Conservation (phyloP, 2,888 invertebrate species). For the Oxyteleia sp. region DNA sequence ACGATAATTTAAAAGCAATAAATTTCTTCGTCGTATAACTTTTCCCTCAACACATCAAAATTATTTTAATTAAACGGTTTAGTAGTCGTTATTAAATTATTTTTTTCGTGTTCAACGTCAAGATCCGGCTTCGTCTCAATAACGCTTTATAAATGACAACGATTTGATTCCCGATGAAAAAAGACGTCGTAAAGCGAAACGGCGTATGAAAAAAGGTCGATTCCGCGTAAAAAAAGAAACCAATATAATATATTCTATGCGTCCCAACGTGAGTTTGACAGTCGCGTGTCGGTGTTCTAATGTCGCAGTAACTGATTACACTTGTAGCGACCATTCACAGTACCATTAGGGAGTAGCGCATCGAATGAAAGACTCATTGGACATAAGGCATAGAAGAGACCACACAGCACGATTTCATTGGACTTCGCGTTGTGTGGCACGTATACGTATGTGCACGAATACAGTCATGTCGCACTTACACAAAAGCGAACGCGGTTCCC, state of each 20-base stretch:
- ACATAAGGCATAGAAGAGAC: slow-evolving; percentile 81
- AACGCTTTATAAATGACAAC: slow-evolving; percentile 59
- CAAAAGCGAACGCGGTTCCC: slow-evolving; percentile 84
- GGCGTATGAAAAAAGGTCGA: slow-evolving; percentile 48
- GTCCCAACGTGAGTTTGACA: slow-evolving; percentile 58
- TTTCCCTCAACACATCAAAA: slow-evolving; percentile 28
- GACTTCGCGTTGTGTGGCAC: slow-evolving; percentile 82
- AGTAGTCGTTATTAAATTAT: slow-evolving; percentile 45
- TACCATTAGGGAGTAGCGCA: slow-evolving; percentile 86
- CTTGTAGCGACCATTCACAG: slow-evolving; percentile 74
- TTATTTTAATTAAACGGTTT: slow-evolving; percentile 63
- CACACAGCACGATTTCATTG: slow-evolving; percentile 84
- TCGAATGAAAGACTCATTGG: slow-evolving; percentile 84
- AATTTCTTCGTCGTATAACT: slow-evolving; percentile 41
- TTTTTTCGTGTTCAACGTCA: slow-evolving; percentile 37
- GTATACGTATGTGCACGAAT: slow-evolving; percentile 67
- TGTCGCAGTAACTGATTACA: slow-evolving; percentile 81
- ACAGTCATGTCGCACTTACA: slow-evolving; percentile 65
- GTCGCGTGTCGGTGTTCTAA: slow-evolving; percentile 75
- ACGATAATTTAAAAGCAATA: slow-evolving; percentile 41
- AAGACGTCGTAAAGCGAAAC: slow-evolving; percentile 36
- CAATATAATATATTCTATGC: slow-evolving; percentile 58
- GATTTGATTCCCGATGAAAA: slow-evolving; percentile 43
- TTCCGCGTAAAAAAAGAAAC: slow-evolving; percentile 60
- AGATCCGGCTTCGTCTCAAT: slow-evolving; percentile 41